A percentile compares a stretch with the other conserved stretches of the same genome.
Evolutionary conservation across 2,113 vertebrate species (phyloP).

Genomic region (Chaenogobius annularis): DNA sequence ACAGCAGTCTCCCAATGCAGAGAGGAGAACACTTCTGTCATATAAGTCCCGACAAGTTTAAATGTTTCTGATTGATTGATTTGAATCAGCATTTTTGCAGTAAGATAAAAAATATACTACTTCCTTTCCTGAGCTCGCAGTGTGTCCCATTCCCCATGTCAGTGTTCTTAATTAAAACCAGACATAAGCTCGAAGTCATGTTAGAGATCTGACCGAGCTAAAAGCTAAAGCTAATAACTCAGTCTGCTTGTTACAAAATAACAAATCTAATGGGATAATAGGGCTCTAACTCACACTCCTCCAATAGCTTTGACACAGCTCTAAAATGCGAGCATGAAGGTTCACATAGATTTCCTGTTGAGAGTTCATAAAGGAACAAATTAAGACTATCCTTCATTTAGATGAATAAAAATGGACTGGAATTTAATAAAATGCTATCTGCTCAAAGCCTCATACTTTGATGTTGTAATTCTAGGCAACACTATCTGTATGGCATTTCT

Average conservation of each 20-base stretch:
- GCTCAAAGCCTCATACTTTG: slow-evolving; percentile 29
- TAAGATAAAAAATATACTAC: not conserved
- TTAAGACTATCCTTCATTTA: slow-evolving; percentile 26
- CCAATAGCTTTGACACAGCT: not conserved
- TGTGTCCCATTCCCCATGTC: slow-evolving; percentile 38
- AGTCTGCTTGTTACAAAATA: slow-evolving; percentile 39
- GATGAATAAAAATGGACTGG: slow-evolving; percentile 50
- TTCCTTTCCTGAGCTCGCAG: slow-evolving; percentile 6
- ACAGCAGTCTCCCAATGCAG: slow-evolving; percentile 38
- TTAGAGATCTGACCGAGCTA: slow-evolving; percentile 58
- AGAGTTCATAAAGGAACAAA: slow-evolving; percentile 36
- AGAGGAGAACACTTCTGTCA: slow-evolving; percentile 41
- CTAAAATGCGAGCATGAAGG: slow-evolving; percentile 19
- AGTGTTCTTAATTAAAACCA: slow-evolving; percentile 67
- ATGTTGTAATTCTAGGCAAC: slow-evolving; percentile 28
- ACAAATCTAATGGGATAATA: slow-evolving; percentile 36
- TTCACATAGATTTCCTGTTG: not conserved
- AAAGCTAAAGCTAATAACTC: slow-evolving; percentile 52
- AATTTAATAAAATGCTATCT: slow-evolving; percentile 55
- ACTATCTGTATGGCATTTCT: not conserved
- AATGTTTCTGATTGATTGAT: not conserved
- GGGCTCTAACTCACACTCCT: slow-evolving; percentile 34
- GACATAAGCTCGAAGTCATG: slow-evolving; percentile 64
- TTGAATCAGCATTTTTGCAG: not conserved
- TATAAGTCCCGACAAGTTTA: slow-evolving; percentile 25